A percentile compares a stretch with the other conserved stretches of the same genome.
phyloP scores from a whole-genome alignment of 2,113 vertebrate species.

The Gambusia affinis region DNA sequence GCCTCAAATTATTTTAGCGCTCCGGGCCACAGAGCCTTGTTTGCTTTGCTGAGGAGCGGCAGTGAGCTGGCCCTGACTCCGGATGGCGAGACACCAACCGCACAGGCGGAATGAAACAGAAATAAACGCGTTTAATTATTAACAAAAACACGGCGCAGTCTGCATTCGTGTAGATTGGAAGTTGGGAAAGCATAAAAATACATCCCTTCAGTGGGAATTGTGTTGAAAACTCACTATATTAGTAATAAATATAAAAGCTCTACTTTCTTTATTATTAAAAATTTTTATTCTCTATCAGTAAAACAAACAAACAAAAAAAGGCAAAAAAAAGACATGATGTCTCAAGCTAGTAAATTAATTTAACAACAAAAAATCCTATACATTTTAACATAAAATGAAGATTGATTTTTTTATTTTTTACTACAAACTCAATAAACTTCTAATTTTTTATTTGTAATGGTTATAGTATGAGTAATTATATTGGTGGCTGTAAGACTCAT shows the following conservation, averaged over 20 bases:
- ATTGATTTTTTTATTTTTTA: background rate
- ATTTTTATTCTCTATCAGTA: no score
- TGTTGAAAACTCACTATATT: background rate
- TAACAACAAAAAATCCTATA: no score
- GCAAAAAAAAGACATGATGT: accelerated
- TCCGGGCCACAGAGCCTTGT: slow-evolving; percentile 67
- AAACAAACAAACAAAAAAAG: no score
- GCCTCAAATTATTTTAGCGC: slow-evolving; percentile 90
- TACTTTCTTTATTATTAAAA: background rate
- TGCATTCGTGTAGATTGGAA: background rate
- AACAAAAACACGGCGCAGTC: background rate
- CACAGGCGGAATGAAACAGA: background rate
- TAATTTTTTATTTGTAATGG: background rate
- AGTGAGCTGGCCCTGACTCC: slow-evolving; percentile 47
- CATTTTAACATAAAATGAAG: no score
- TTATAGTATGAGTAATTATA: background rate
- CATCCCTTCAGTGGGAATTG: background rate
- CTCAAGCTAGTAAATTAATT: no score
- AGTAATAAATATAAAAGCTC: background rate
- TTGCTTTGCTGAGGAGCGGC: slow-evolving; percentile 55
- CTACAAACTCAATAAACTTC: background rate
- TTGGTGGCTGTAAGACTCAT: background rate
- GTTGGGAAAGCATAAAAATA: background rate
- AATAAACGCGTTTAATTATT: background rate
- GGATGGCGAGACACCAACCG: slow-evolving; percentile 3